Conservation (phyloP, 2,797 vertebrate genomes). For the Acomys russatus region DNA sequence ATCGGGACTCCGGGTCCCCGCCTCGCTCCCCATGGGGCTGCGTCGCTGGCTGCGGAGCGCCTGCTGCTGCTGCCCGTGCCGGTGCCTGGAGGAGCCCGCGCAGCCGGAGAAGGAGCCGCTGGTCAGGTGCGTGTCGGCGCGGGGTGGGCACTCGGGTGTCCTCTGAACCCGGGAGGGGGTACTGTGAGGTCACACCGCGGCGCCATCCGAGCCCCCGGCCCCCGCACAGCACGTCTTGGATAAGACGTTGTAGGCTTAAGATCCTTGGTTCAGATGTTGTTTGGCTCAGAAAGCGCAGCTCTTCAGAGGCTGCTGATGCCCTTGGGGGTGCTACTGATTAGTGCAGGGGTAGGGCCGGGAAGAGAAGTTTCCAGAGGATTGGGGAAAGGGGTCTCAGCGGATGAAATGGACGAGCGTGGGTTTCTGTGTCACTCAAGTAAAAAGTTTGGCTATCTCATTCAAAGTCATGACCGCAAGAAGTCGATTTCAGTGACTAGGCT, state of each 20-base stretch:
- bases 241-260: background rate
- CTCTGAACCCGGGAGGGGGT: background rate
- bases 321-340: background rate
- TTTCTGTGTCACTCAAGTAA: background rate
- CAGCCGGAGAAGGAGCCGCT: conserved; percentile 88
- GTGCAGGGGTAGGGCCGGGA: background rate
- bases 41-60: conserved; percentile 89
- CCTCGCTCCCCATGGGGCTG: conserved; percentile 79
- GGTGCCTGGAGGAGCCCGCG: conserved; percentile 78
- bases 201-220: background rate
- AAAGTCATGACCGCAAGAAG: background rate
- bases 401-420: background rate
- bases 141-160: background rate
- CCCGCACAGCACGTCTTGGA: background rate
- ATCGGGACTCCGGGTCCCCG: background rate
- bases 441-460: background rate
- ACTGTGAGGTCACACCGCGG: background rate
- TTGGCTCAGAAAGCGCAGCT: background rate
- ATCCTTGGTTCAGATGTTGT: background rate
- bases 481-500: background rate
- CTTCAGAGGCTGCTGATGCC: background rate
- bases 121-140: conserved; percentile 86
- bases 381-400: background rate
- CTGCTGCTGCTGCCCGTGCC: conserved; percentile 87
- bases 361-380: background rate